Percentiles rank a stretch among this genome's conserved stretches.
Conservation (phyloP, 2,113 vertebrate genomes). For the Mandrillus leucophaeus region DNA sequence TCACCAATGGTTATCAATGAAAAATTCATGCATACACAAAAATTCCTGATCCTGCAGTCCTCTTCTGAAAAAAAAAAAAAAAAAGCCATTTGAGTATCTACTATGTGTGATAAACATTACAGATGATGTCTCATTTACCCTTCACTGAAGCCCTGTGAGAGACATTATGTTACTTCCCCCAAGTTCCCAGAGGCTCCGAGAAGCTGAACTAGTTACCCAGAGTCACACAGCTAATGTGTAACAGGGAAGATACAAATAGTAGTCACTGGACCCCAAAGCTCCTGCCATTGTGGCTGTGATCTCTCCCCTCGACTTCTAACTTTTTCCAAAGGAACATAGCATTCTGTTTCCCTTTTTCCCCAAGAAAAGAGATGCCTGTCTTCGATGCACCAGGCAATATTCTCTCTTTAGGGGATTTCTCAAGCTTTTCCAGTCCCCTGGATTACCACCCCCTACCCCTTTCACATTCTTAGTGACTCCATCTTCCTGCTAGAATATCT, state of each 20-base stretch:
- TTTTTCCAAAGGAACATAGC: neutral
- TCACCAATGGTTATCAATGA: neutral
- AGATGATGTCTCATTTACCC: neutral
- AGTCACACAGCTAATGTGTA: neutral
- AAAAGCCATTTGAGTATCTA: neutral
- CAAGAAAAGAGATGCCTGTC: neutral
- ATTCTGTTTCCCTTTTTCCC: neutral
- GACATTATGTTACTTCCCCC: accelerated
- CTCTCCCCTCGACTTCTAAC: neutral
- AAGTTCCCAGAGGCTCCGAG: neutral
- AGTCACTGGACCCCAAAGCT: neutral
- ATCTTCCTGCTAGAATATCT: neutral
- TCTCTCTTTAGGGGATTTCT: neutral
- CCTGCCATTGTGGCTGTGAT: neutral
- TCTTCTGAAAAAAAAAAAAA: neutral
- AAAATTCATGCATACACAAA: neutral
- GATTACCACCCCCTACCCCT: accelerated
- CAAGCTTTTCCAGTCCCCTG: neutral
- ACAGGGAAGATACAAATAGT: neutral
- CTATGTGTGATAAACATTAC: neutral
- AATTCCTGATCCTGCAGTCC: neutral
- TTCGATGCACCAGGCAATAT: accelerated
- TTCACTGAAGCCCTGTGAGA: neutral
- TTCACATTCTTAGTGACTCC: neutral
- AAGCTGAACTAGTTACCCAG: neutral